Evolutionary conservation across 2,888 invertebrate genomes (phyloP), one percentile per base, ranked within the genome.

Genomic region (Augiades crinisus): DNA sequence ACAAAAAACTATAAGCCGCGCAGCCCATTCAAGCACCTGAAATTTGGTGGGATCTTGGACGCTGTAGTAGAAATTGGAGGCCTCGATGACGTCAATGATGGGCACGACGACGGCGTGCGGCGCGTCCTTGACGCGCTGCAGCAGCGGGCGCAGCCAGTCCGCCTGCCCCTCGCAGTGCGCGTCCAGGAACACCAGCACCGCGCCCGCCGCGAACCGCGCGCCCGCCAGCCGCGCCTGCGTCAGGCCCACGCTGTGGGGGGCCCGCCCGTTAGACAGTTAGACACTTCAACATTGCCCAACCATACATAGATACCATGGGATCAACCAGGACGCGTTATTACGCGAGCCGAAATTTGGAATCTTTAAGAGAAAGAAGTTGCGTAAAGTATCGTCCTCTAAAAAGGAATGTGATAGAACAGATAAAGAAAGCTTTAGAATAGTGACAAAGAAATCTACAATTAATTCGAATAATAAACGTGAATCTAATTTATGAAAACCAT

Each of bases 61-160:
- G 63, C 92, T 92, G 81, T 96, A 96, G 69, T 92, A 93, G 78
- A 98, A 92, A 41, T 92, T 94, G 60, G 92, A 91, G 57, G 95
- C 94, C 75, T 96, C 95, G 64, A 99, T 97, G 50, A 96, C 95
- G 86, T 99, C 99, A 61, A 99, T 99, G 64, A 98, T 96, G 37
- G 99, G 99, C 65, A 98, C 96, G 47, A 98, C 90, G 5, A 98
- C 96, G 6, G 96, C 94, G 19, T 92, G 93, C 0, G 63, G 96
- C 22, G 95, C 92, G 61, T 96, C 93, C 79, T 95, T 94, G 70
- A 99, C 95, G 47, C 98, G 91, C 59, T 95, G 92, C 60, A 99
- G 88, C 46, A 99, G 81, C 0, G 99, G 99, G 71, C 98, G 95
- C 56, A 98, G 91, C 97, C 97, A 98, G 63, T 94, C 92, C 31